A percentile compares a stretch with the other conserved stretches of the same genome.
Evolutionary conservation across 2,888 invertebrate species (phyloP).

Genomic region (Melieria picta): DNA sequence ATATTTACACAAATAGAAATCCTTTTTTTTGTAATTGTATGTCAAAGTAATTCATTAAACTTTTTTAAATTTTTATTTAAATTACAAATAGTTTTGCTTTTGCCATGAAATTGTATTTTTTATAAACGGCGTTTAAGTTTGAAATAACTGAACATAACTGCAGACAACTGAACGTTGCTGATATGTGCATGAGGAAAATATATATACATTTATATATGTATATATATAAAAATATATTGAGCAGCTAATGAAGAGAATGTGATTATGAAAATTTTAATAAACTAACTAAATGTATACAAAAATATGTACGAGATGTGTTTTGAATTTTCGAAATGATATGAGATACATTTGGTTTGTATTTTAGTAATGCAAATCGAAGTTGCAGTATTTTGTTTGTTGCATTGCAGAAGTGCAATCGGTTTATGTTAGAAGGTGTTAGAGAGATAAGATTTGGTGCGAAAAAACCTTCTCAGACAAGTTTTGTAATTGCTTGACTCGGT

Average conservation of each 20-base stretch:
- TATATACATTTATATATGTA: neutral
- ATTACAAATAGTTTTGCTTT: constrained; percentile 1
- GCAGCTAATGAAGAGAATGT: constrained; percentile 5
- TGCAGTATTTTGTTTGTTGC: too few relatives aligned
- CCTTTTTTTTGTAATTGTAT: too few relatives aligned
- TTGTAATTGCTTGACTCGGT: too few relatives aligned
- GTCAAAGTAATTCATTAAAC: too few relatives aligned
- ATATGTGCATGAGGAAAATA: neutral
- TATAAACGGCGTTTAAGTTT: neutral
- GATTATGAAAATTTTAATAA: constrained; percentile 16
- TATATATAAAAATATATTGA: neutral
- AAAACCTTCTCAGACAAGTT: too few relatives aligned
- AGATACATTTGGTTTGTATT: too few relatives aligned
- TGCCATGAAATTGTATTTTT: neutral
- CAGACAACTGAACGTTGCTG: neutral
- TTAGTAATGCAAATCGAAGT: too few relatives aligned
- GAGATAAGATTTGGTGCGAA: too few relatives aligned
- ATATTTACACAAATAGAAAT: too few relatives aligned
- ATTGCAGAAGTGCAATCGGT: neutral
- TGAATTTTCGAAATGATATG: neutral
- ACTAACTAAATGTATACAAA: constrained; percentile 20
- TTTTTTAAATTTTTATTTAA: too few relatives aligned
- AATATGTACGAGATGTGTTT: neutral
- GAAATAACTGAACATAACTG: neutral
- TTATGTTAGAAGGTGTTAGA: too few relatives aligned